phyloP scores from a whole-genome alignment of 2,797 vertebrate genomes.

The Erpetoichthys calabaricus region DNA sequence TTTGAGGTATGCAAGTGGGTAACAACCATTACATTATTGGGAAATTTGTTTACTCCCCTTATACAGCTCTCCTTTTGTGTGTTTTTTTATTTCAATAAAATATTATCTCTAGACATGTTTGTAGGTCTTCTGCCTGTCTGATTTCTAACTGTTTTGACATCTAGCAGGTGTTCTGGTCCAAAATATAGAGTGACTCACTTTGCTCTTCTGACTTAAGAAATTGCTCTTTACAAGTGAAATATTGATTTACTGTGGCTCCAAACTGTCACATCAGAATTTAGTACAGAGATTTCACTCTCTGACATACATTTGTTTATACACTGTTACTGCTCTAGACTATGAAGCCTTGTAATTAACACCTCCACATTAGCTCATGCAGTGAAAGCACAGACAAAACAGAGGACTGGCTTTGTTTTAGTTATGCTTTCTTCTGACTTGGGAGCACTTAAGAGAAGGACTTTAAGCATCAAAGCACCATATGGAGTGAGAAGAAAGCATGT shows the following conservation, averaged over 20 bases:
- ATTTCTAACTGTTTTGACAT: background rate
- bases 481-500: conserved; percentile 37
- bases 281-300: conserved; percentile 53
- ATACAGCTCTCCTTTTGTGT: no score
- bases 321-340: conserved; percentile 61
- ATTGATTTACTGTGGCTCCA: conserved; percentile 49
- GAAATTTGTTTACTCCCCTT: no score
- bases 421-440: conserved; percentile 50
- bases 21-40: no score
- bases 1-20: no score
- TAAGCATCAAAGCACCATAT: conserved; percentile 44
- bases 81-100: no score
- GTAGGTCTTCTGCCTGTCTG: background rate
- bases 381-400: conserved; percentile 57
- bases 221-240: conserved; percentile 25
- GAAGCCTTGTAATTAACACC: conserved; percentile 63
- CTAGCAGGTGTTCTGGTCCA: background rate
- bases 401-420: conserved; percentile 56
- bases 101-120: background rate
- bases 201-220: background rate
- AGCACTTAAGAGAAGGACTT: conserved; percentile 41
- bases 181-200: no score
- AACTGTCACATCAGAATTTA: conserved; percentile 60
- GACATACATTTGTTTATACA: conserved; percentile 62
- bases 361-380: conserved; percentile 55